phyloP scores from a whole-genome alignment of 2,888 invertebrate genomes.

The Ophion obscuratus region DNA sequence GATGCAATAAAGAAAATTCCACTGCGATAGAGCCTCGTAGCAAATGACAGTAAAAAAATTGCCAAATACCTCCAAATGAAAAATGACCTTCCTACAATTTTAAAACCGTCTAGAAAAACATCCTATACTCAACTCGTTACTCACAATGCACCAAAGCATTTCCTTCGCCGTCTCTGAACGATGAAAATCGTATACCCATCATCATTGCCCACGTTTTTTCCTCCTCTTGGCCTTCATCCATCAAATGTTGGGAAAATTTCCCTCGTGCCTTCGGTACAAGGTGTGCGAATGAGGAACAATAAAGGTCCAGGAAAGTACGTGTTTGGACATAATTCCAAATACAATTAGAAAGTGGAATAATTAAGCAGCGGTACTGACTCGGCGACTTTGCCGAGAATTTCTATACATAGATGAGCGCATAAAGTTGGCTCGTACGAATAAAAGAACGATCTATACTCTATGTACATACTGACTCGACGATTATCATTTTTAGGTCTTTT shows the following conservation, averaged over 20 bases:
- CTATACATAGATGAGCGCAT: constrained; percentile 36
- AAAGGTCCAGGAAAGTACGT: constrained; percentile 26
- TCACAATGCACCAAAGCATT: neutral
- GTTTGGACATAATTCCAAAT: constrained; percentile 33
- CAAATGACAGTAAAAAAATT: constrained; percentile 18
- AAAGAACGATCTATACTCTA: constrained; percentile 25
- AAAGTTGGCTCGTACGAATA: constrained; percentile 8
- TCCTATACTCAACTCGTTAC: neutral
- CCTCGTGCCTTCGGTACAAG: neutral
- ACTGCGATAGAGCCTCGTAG: too few species aligned
- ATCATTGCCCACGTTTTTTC: constrained; percentile 3
- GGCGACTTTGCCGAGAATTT: neutral
- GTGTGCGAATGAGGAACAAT: constrained; percentile 1
- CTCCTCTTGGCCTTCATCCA: constrained; percentile 27
- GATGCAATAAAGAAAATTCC: neutral
- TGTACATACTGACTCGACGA: neutral
- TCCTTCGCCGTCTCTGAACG: neutral
- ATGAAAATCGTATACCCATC: neutral
- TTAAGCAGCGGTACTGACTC: neutral
- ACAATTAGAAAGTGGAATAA: constrained; percentile 60
- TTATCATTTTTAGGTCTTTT: too few species aligned
- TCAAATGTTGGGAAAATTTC: constrained; percentile 4
- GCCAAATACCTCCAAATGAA: neutral
- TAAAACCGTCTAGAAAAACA: neutral
- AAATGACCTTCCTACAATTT: neutral